Base-by-base conservation (phyloP, 2,113 vertebrate species). In the Collichthys lucidus region DNA sequence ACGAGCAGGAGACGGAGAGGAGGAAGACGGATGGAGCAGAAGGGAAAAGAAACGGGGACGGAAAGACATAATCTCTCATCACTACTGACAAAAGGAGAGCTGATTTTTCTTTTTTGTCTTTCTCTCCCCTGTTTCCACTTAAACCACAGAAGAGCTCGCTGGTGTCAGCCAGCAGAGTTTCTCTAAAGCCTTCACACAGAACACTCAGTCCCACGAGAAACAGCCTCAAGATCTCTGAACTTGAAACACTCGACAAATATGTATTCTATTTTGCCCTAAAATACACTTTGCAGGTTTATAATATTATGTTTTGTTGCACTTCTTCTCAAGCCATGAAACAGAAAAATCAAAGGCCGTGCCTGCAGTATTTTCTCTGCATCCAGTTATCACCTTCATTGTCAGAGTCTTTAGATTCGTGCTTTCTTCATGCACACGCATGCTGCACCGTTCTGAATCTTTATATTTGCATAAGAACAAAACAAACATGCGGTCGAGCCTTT, bases 101-200 rank as follows among this genome's bases (percentile, higher is more conserved):
- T 70, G 62, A 70, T 79, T 61, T 79, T 52, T 79, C 47, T 40
- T 40, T 31, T 31, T 31, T 2, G 55, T 46, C 47, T 47, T 24
- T 83, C 47, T 76, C 75, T 83, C 44, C 4, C 72, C 77, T 88
- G 70, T 82, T 84, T 90, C 78, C 77, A 79, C 74, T 83, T 82
- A 66, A 78, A 93, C 90, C 87, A 50, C 90, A 89, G 59, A 69
- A 67, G 79, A 86, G 62, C 76, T 74, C 77, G 67, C 66, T 74
- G 68, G 78, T 83, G 88, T 88, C 84, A 56, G 87, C 90, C 90
- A 87, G 80, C 85, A 47, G 61, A 42, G 80, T 80, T 83, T 87
- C 75, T 89, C 79, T 60, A 71, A 86, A 91, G 47, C 59, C 61
- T 83, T 81, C 74, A 70, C 85, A 72, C 47, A 66, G 47, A 49